Evolutionary conservation across 2,888 invertebrate genomes (phyloP), one percentile per base, ranked within the genome.

Genomic region (Onthophagus sagittarius): DNA sequence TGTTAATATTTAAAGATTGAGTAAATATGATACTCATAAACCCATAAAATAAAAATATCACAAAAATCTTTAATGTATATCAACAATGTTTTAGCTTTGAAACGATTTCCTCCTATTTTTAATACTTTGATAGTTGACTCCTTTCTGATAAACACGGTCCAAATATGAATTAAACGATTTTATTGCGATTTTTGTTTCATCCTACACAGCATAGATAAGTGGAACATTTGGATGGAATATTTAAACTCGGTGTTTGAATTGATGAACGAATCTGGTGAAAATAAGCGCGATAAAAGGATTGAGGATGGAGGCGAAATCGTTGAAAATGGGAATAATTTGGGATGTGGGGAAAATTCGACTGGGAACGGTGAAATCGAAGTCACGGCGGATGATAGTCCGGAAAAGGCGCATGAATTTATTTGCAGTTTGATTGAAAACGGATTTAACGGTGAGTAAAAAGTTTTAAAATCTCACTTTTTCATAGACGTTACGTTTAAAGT

Each of bases 221-320:
- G 93, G 92, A 91, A 92, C 77, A 91, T 91, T 78, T 92, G 92
- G 82, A 86, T 90, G 80, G 90, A 92, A 71, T 94, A 94, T 82
- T 87, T 94, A 73, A 88, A 89, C 71, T 91, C 93, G 0, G 90
- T 91, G 67, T 90, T 93, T 81, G 87, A 91, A 77, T 82, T 94
- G 72, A 87, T 89, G 78, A 85, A 86, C 63, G 33, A 63, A 9
- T 67, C 7, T 4, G 5, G 39, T 53, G 39, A 53, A 53, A 23
- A 23, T 23, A 53, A 53, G 11, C 9, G 39, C 4, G 39, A 53
- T 53, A 9, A 9, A 53, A 53, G 6, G 39, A 11, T 53, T 53
- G 39, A 53, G 63, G 39, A 72, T 63, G 71, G 72, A 33, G 72
- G 70, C 15, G 75, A 74, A 33, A 71, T 67, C n/a, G 15, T 39